Evolutionary conservation across 2,888 invertebrate genomes (phyloP), one percentile per base, ranked within the genome.

Genomic region (Melipona bicolor): DNA sequence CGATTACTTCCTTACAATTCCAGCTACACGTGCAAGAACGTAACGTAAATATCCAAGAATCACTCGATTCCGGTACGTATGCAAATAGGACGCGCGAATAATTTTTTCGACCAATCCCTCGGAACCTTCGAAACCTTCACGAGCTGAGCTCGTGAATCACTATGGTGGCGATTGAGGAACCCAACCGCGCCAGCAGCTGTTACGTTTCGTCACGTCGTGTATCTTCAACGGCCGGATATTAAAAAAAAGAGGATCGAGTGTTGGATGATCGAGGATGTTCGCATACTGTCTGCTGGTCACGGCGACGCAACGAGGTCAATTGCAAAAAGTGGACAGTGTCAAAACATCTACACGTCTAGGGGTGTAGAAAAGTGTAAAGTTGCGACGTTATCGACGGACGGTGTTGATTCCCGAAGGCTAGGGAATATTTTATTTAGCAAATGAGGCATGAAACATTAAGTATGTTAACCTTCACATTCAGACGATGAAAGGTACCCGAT

Each of bases 1-100:
- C 75, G 43, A 62, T 62, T 24, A 74, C 62, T 71, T 59, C 61
- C 67, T 43, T 56, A 72, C 61, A 61, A n/a, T 32, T n/a, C 17
- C 50, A 54, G 62, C 27, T 61, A 62, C 27, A 36, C 17, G 19
- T 54, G 24, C 24, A 74, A 64, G 65, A 52, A 15, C 15, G 24
- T 43, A 59, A 19, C n/a, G 27, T 17, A 17, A 17, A 61, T 27
- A 27, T 27, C 24, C 17, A 61, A 27, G 56, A n/a, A 61, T 61
- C 24, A 61, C 3, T 61, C 24, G 24, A 17, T 27, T 64, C 54
- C 54, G n/a, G 32, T 15, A 43, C 59, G 19, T n/a, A 5, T 21
- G 27, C 19, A 19, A 61, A 61, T 52, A n/a, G 3, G 3, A 27
- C 2, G 6, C 19, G 36, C 36, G 49, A 43, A 17, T 36, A 62